Conservation (phyloP, 2,888 invertebrate species). For the Phorcus lineatus region DNA sequence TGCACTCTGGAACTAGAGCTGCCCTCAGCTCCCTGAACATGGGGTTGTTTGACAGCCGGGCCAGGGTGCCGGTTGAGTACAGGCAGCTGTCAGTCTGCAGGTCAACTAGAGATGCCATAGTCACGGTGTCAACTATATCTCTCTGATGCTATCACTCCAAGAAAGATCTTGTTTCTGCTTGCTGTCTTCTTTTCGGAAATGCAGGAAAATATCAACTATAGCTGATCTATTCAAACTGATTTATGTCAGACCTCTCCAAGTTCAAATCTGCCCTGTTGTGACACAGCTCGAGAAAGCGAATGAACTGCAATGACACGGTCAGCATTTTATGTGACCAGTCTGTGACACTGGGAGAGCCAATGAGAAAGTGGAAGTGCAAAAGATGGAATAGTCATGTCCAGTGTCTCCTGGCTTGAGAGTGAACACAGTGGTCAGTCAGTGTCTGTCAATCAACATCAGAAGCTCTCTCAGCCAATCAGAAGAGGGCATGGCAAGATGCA, state of each 20-base stretch:
- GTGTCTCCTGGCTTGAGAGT: neutral
- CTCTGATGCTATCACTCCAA: too few species aligned
- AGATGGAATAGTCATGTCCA: too few species aligned
- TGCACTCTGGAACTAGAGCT: slow-evolving; percentile 54
- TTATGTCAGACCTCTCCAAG: too few species aligned
- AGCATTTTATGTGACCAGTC: neutral
- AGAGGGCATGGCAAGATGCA: neutral
- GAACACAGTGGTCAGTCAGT: neutral
- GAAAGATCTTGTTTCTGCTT: too few species aligned
- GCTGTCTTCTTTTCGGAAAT: too few species aligned
- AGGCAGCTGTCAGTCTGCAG: neutral
- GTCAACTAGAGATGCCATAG: slow-evolving; percentile 37
- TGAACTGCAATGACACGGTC: neutral
- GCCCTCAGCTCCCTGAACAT: slow-evolving; percentile 66
- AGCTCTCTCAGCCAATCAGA: neutral
- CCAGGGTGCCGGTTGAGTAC: slow-evolving; percentile 35
- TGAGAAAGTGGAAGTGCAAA: neutral
- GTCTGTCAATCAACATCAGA: neutral
- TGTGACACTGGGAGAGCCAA: neutral
- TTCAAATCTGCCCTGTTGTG: neutral
- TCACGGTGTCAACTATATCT: too few species aligned
- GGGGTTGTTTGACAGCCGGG: slow-evolving; percentile 58
- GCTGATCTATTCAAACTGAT: too few species aligned
- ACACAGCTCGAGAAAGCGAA: neutral
- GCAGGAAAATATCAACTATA: too few species aligned